Conservation (phyloP, 2,797 vertebrate genomes). For the Discoglossus pictus region DNA sequence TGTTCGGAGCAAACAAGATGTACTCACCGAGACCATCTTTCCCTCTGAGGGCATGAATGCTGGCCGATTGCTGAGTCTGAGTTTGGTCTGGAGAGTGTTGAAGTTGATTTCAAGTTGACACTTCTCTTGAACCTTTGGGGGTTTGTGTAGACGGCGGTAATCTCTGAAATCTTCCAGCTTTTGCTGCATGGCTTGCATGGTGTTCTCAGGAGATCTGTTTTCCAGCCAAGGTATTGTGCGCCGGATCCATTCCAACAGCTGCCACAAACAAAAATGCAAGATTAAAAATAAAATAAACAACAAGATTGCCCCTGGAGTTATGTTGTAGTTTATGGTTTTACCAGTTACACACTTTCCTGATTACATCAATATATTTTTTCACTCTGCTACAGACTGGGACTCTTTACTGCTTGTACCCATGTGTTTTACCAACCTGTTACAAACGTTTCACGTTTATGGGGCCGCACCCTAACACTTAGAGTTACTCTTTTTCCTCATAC, state of each 20-base stretch:
- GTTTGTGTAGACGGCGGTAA: conserved; percentile 94
- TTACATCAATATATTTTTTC: too few species aligned
- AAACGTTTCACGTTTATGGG: too few species aligned
- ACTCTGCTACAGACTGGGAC: too few species aligned
- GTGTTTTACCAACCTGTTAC: too few species aligned
- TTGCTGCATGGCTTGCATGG: conserved; percentile 99
- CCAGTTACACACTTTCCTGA: too few species aligned
- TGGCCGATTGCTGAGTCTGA: conserved; percentile 93
- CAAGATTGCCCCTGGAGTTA: not conserved
- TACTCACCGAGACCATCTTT: conserved; percentile 94
- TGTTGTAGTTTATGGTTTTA: too few species aligned
- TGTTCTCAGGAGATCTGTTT: conserved; percentile 92
- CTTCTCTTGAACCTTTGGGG: conserved; percentile 97
- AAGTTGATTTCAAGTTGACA: conserved; percentile 99
- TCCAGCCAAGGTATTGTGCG: conserved; percentile 97
- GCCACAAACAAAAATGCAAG: not conserved
- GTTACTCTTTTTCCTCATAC: conserved; percentile 28
- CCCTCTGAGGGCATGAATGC: conserved; percentile 99
- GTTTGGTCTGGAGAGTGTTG: conserved; percentile 97
- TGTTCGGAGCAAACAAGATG: too few species aligned
- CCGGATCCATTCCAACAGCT: conserved; percentile 97
- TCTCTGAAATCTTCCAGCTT: conserved; percentile 97
- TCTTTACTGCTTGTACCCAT: too few species aligned
- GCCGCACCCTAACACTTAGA: too few species aligned
- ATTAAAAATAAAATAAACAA: not conserved